Evolutionary conservation across 2,113 vertebrate species (phyloP).

Genomic region (Tamias sibiricus): DNA sequence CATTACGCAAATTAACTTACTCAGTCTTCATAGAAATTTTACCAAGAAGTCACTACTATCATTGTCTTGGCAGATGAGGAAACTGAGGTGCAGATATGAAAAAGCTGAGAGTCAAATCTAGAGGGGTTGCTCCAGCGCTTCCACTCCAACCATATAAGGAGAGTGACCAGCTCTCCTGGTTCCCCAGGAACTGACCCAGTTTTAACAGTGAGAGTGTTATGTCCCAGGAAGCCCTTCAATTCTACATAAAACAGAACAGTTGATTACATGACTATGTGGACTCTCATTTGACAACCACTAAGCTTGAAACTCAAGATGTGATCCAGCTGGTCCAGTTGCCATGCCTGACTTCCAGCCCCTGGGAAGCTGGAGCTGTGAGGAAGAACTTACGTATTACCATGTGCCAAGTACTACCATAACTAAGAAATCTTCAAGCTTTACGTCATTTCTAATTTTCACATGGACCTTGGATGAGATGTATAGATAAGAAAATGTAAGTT

Average conservation of each 20-base stretch:
- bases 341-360: background rate
- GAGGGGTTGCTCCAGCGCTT: background rate
- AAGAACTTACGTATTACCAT: background rate
- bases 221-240: background rate
- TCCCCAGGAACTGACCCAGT: background rate
- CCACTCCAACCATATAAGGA: background rate
- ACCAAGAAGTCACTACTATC: background rate
- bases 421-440: background rate
- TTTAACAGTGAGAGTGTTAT: background rate
- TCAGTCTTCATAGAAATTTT: slow-evolving; percentile 1
- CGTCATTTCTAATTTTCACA: background rate
- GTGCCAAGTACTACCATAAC: background rate
- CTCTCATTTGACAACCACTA: background rate
- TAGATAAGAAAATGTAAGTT: background rate
- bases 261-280: background rate
- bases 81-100: background rate
- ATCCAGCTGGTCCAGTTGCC: background rate
- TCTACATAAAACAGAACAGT: background rate
- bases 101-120: background rate
- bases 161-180: background rate
- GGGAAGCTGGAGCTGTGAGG: background rate
- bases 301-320: background rate
- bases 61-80: background rate
- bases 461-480: background rate
- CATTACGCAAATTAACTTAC: background rate